Percentiles rank a stretch among this genome's conserved stretches.
phyloP scores from a whole-genome alignment of 2,888 invertebrate genomes.

The Cryptocheilus praepositus region DNA sequence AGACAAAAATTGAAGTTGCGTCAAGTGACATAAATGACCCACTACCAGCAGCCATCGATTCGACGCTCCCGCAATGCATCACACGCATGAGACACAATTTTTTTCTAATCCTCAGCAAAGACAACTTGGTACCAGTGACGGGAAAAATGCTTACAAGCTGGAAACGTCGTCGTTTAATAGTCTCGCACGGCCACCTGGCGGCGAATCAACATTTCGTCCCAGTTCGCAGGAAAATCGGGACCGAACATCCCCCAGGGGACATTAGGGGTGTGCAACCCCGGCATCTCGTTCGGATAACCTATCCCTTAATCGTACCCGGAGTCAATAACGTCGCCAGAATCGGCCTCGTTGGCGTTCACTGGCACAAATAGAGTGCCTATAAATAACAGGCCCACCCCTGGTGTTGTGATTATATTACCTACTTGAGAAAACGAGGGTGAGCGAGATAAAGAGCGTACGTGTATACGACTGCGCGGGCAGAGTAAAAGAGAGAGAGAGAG shows the following conservation, averaged over 20 bases:
- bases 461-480: not conserved
- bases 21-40: too few relatives aligned
- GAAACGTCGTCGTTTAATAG: not conserved
- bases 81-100: too few relatives aligned
- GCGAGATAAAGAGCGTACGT: constrained; percentile 26
- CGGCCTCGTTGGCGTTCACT: constrained; percentile 40
- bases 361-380: constrained; percentile 69
- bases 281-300: constrained; percentile 17
- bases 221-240: constrained; percentile 27
- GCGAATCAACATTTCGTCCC: constrained; percentile 31
- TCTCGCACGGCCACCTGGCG: not conserved
- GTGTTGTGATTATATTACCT: constrained; percentile 74
- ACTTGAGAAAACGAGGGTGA: constrained; percentile 43
- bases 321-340: constrained; percentile 41
- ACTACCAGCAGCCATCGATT: too few relatives aligned
- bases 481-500: constrained; percentile 1
- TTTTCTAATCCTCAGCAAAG: too few relatives aligned
- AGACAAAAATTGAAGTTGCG: too few relatives aligned
- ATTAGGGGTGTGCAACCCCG: constrained; percentile 40
- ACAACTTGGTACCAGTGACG: too few relatives aligned
- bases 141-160: too few relatives aligned
- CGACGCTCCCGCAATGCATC: too few relatives aligned
- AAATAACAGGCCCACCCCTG: constrained; percentile 72
- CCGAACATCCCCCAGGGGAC: constrained; percentile 45
- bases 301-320: constrained; percentile 55